phyloP scores from a whole-genome alignment of 2,797 vertebrate genomes.

The Caiman crocodilus region DNA sequence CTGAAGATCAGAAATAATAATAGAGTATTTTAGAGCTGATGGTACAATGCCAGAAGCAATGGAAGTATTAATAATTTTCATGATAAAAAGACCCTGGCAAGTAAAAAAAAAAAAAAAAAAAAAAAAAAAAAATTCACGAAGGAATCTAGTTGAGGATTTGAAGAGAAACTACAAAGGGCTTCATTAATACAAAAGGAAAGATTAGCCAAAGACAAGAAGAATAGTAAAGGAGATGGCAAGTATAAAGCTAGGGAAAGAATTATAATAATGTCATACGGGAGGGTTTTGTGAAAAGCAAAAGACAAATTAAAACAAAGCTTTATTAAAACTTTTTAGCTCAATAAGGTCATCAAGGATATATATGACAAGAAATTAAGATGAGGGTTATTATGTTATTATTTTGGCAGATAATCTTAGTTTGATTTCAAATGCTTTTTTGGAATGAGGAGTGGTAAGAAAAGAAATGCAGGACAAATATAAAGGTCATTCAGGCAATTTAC shows the following conservation, averaged over 20 bases:
- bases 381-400: background rate
- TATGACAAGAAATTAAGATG: constrained; percentile 18
- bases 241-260: constrained; percentile 54
- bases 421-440: background rate
- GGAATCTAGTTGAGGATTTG: constrained; percentile 71
- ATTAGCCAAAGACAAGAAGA: constrained; percentile 79
- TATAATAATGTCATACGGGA: constrained; percentile 41
- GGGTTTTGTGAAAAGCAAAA: constrained; percentile 39
- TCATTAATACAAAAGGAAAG: constrained; percentile 76
- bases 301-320: constrained; percentile 63
- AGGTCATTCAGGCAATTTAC: constrained; percentile 7
- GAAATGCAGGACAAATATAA: background rate
- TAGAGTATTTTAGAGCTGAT: constrained; percentile 71
- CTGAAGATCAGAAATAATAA: constrained; percentile 77
- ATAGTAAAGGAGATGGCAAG: constrained; percentile 60
- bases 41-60: constrained; percentile 56
- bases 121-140: constrained; percentile 57
- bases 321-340: constrained; percentile 53
- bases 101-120: constrained; percentile 13
- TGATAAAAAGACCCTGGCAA: constrained; percentile 48
- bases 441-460: background rate
- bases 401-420: constrained; percentile 20
- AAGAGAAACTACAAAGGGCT: constrained; percentile 77
- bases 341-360: constrained; percentile 45
- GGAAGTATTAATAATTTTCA: constrained; percentile 74